Base-by-base conservation (phyloP, 1,140 invertebrate genomes). In the Temnothorax longispinosus region DNA sequence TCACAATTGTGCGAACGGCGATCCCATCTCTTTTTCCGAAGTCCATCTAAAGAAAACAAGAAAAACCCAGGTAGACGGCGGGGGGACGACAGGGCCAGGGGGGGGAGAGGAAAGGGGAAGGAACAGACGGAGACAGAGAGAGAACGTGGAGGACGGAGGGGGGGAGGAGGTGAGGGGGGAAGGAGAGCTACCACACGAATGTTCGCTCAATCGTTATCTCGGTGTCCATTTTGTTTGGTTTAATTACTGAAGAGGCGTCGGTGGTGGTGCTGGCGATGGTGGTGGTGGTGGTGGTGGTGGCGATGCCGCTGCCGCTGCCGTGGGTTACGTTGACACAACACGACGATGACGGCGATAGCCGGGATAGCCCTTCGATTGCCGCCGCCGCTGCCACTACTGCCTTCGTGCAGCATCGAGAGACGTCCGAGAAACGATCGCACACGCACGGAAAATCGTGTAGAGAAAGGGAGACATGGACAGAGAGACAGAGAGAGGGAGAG, bases 211-310 rank as follows among this genome's bases (percentile, higher is more conserved):
- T 95, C 94, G 94, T 94, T 94, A 94, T 94, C 94, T 94, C 84
- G 94, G 94, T 95, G 94, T 94, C 94, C 94, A 95, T 95, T 95
- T 95, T 95, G 94, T 95, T 95, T 94, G 94, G 94, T 95, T 81
- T 95, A 95, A 95, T 95, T 95, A 94, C 91, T 93, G 92, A 92
- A 92, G 91, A 94, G 92, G 91, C 94, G 92, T 94, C 94, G 92
- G 94, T 94, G 41, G 44, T 78, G 76, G 52, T 60, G 54, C 3
- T 77, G 56, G 58, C 32, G 56, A 1, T 64, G 27, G 21, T 54
- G 35, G 18, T 44, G 64, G 15, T 27, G 38, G 3, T 27, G n/a
- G 54, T 35, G 58, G 4, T n/a, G 58, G 2, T 64, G 38, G 3
- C 6, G 38, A 5, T 41, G 38, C 38, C 38, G 38, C 38, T 41